Evolutionary conservation across 2,888 invertebrate genomes (phyloP).

Genomic region (Smittia aterrima): DNA sequence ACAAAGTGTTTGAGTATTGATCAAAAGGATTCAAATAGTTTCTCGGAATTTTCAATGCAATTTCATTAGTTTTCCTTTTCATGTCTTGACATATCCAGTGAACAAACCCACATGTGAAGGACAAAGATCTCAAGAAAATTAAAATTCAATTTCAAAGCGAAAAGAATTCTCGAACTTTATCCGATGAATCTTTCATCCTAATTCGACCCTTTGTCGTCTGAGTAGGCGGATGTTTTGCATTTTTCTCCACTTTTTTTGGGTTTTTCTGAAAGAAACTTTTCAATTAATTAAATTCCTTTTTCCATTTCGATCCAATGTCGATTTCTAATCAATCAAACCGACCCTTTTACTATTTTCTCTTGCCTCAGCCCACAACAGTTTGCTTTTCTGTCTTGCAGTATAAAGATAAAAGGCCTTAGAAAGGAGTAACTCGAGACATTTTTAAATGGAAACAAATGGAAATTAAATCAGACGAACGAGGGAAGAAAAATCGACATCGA

Average conservation of each 20-base stretch:
- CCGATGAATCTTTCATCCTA: too few relatives aligned
- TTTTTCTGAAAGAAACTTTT: neutral
- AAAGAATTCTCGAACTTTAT: too few relatives aligned
- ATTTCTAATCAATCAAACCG: constrained; percentile 26
- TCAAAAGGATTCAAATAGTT: too few relatives aligned
- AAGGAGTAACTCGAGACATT: constrained; percentile 27
- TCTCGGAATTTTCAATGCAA: too few relatives aligned
- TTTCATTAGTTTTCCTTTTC: too few relatives aligned
- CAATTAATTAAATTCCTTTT: constrained; percentile 3
- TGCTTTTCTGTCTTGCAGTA: neutral
- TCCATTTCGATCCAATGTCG: neutral
- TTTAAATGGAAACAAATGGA: constrained; percentile 24
- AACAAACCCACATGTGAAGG: too few relatives aligned
- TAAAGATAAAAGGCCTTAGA: too few relatives aligned
- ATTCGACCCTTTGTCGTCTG: neutral
- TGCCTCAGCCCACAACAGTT: neutral
- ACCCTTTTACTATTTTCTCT: neutral
- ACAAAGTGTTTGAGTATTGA: too few relatives aligned
- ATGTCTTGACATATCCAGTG: too few relatives aligned
- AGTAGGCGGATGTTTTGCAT: neutral
- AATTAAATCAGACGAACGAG: constrained; percentile 8
- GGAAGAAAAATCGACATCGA: neutral
- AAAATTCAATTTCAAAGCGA: too few relatives aligned
- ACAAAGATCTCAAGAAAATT: too few relatives aligned
- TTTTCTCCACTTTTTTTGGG: neutral